phyloP scores from a whole-genome alignment of 2,888 invertebrate genomes.

The Willowsia nigromaculata region DNA sequence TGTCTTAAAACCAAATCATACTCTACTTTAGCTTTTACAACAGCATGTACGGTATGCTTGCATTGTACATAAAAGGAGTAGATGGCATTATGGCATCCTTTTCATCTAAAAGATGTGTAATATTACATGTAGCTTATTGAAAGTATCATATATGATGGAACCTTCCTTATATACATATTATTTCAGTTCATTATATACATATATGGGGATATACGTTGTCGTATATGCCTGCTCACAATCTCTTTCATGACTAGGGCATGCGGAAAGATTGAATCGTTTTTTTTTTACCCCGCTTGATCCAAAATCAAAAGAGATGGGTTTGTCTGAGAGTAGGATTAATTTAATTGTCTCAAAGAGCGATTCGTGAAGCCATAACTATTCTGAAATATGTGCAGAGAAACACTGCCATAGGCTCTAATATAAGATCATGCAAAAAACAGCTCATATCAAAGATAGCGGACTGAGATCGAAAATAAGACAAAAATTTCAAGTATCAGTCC shows the following conservation, averaged over 20 bases:
- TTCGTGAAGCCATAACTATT: conserved; percentile 57
- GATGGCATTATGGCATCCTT: conserved; percentile 2
- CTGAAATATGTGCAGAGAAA: conserved; percentile 1
- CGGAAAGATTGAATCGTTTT: conserved; percentile 53
- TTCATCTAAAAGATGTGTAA: background rate
- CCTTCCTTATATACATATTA: background rate
- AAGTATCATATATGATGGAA: background rate
- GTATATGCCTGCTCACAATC: background rate
- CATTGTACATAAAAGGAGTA: conserved; percentile 10
- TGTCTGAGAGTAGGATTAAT: conserved; percentile 58
- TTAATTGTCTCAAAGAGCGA: conserved; percentile 61
- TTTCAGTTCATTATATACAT: background rate
- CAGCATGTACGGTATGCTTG: background rate
- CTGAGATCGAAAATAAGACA: background rate
- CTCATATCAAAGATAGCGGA: background rate
- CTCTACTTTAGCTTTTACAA: background rate
- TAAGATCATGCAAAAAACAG: background rate
- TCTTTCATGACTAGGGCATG: conserved; percentile 28
- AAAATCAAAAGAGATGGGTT: conserved; percentile 58
- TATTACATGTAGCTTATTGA: conserved; percentile 28
- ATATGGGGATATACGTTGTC: background rate
- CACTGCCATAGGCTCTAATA: background rate
- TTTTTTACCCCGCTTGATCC: conserved; percentile 44
- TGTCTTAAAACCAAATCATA: conserved; percentile 44
- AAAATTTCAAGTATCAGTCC: background rate